Conservation (phyloP, 2,797 vertebrate genomes). For the Acropternis orthonyx region DNA sequence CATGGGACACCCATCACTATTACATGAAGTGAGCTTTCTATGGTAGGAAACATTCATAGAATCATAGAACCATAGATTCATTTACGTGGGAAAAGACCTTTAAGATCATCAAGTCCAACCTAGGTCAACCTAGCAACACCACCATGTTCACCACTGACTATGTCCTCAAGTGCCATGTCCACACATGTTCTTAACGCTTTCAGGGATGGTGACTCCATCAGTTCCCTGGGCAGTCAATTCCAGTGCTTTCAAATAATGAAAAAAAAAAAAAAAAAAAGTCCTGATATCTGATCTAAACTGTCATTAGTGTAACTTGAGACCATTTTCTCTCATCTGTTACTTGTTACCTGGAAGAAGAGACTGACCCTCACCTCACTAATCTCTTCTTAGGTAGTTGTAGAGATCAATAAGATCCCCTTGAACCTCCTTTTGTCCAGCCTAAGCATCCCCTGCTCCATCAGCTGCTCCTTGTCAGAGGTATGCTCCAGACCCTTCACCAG, state of each 20-base stretch:
- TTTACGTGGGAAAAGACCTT: not conserved
- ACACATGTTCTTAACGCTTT: rapidly evolving
- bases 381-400: not conserved
- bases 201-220: not conserved
- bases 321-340: not conserved
- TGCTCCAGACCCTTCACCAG: not conserved
- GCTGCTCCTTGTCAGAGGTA: not conserved
- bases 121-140: rapidly evolving
- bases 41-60: not conserved
- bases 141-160: not conserved
- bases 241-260: not conserved
- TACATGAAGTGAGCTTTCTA: not conserved
- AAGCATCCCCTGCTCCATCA: not conserved
- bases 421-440: not conserved
- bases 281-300: not conserved
- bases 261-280: not conserved
- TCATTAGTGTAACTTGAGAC: not conserved
- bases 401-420: not conserved
- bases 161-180: not conserved
- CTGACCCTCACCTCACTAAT: not conserved
- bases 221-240: not conserved
- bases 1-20: not conserved
- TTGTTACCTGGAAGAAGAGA: not conserved
- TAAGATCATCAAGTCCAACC: not conserved
- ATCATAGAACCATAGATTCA: not conserved